Percentiles rank a stretch among this genome's conserved stretches.
Conservation (phyloP, 2,888 invertebrate species). For the Oxycera nigricornis region DNA sequence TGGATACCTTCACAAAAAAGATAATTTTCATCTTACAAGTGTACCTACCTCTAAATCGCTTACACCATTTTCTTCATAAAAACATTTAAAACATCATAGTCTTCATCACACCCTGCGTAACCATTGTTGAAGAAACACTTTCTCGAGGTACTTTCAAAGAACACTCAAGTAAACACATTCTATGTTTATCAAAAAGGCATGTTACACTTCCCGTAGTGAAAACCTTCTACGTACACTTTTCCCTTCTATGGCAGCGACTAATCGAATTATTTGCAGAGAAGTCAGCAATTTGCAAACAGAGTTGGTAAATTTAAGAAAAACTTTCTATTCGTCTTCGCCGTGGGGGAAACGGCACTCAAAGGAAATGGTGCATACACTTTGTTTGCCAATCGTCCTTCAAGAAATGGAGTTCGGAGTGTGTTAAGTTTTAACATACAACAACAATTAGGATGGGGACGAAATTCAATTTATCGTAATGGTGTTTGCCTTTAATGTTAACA, state of each 20-base stretch:
- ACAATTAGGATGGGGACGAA: background rate
- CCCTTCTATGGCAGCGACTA: background rate
- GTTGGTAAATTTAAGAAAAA: background rate
- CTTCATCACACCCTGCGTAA: too few relatives aligned
- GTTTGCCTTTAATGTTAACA: conserved; percentile 4
- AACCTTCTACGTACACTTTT: background rate
- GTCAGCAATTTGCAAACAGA: conserved; percentile 22
- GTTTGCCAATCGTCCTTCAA: background rate
- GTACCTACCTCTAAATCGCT: background rate
- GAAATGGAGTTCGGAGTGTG: background rate
- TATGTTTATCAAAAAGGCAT: background rate
- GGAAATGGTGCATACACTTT: background rate
- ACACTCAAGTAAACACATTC: background rate
- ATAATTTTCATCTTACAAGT: background rate
- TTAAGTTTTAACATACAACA: background rate
- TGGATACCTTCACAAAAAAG: background rate
- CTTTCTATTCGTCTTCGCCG: background rate
- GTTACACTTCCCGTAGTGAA: background rate
- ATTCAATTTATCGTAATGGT: conserved; percentile 7
- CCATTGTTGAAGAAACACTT: too few relatives aligned
- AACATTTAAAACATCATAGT: background rate
- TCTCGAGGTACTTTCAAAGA: background rate
- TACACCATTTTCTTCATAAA: too few relatives aligned
- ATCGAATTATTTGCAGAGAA: conserved; percentile 18
- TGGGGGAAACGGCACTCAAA: background rate